Conservation (phyloP, 1,140 invertebrate species). For the Penaeus vannamei region DNA sequence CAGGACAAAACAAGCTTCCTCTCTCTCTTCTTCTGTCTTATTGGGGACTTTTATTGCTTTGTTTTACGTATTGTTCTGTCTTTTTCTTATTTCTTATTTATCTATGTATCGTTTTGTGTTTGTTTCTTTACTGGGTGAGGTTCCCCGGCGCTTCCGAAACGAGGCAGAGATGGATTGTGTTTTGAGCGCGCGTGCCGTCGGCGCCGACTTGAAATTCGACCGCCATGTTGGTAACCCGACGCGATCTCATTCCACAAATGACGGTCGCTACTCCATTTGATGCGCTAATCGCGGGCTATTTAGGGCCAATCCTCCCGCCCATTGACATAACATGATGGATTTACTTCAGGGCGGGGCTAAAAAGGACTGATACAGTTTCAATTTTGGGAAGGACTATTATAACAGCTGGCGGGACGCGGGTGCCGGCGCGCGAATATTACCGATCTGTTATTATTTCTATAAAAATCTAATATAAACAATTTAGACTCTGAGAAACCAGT, state of each 20-base stretch:
- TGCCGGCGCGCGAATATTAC: background rate
- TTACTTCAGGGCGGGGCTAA: conserved; percentile 5
- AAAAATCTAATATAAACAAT: too few relatives aligned
- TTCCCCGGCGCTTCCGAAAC: too few relatives aligned
- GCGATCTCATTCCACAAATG: conserved; percentile 24
- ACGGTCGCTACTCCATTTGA: conserved; percentile 29
- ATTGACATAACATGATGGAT: conserved; percentile 53
- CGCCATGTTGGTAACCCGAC: conserved; percentile 29
- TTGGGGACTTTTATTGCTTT: too few relatives aligned
- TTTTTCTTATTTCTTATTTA: too few relatives aligned
- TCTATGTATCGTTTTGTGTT: too few relatives aligned
- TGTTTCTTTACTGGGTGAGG: too few relatives aligned
- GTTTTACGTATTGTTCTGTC: too few relatives aligned
- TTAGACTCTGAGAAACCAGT: too few relatives aligned
- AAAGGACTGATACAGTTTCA: conserved; percentile 53
- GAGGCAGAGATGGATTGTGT: background rate
- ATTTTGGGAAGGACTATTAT: conserved; percentile 19
- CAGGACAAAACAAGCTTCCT: too few relatives aligned
- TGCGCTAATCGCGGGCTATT: conserved; percentile 49
- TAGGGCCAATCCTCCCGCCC: conserved; percentile 51
- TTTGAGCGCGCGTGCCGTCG: background rate
- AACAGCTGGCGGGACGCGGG: conserved; percentile 32
- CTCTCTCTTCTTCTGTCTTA: too few relatives aligned
- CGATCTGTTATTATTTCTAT: background rate
- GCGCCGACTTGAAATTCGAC: background rate